phyloP scores from a whole-genome alignment of 2,113 vertebrate genomes.

The Chloropsis cyanopogon region DNA sequence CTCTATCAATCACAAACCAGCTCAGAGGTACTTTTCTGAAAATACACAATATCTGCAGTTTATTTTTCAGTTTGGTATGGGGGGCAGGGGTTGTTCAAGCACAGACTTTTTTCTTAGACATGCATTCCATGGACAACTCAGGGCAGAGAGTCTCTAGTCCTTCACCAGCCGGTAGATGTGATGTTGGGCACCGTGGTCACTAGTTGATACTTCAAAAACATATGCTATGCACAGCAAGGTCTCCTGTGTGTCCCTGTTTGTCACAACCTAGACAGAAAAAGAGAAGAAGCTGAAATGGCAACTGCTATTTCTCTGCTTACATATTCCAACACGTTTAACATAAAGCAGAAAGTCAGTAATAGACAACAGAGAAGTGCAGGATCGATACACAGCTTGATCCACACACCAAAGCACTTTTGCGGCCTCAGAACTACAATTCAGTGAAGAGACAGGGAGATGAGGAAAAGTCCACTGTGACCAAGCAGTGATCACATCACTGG shows the following conservation, averaged over 20 bases:
- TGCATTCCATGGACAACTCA: conserved; percentile 21
- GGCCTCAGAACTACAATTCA: not conserved
- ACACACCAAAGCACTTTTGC: not conserved
- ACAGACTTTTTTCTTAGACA: conserved; percentile 44
- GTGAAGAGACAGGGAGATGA: not conserved
- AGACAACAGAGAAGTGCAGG: not conserved
- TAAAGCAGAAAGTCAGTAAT: not conserved
- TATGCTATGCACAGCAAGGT: conserved; percentile 91
- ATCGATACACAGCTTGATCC: not conserved
- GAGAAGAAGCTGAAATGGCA: not conserved
- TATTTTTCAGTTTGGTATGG: conserved; percentile 66
- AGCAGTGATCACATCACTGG: not conserved
- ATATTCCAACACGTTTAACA: not conserved
- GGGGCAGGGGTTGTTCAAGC: conserved; percentile 36
- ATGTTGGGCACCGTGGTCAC: conserved; percentile 91
- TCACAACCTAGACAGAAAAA: conserved; percentile 83
- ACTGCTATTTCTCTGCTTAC: not conserved
- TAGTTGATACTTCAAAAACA: conserved; percentile 93
- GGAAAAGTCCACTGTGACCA: not conserved
- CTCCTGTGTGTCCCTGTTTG: conserved; percentile 93
- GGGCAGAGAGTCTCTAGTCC: conserved; percentile 77
- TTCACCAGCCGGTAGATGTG: conserved; percentile 96
- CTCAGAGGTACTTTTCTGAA: conserved; percentile 63
- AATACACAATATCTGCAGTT: conserved; percentile 68
- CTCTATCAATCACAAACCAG: conserved; percentile 32